Conservation (phyloP, 2,797 vertebrate species). For the Hemitrygon akajei region DNA sequence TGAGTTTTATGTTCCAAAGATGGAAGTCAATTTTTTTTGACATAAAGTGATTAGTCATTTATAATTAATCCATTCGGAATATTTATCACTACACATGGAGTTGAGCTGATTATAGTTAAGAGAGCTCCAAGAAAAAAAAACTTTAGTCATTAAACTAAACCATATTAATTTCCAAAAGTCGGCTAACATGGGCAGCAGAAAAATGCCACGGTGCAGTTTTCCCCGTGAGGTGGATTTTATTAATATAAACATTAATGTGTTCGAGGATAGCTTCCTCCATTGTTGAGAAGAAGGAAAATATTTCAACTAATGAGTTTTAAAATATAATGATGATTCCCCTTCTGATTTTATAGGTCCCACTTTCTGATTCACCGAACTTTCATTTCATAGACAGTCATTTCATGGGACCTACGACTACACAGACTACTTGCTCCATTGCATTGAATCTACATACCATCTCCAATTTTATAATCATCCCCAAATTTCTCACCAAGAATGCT, state of each 20-base stretch:
- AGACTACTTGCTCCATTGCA: too few species aligned
- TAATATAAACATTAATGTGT: neutral
- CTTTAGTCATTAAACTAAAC: conserved; percentile 6
- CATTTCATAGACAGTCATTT: neutral
- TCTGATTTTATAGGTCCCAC: neutral
- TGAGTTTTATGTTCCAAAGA: neutral
- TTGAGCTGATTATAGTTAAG: neutral
- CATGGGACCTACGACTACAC: too few species aligned
- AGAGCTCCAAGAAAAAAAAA: neutral
- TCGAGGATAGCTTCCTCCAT: neutral
- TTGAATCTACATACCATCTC: too few species aligned
- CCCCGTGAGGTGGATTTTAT: neutral
- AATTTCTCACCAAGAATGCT: too few species aligned
- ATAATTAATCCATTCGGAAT: neutral
- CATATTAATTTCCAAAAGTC: neutral
- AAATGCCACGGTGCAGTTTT: neutral
- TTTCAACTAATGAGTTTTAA: neutral
- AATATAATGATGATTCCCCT: neutral
- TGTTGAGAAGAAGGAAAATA: neutral
- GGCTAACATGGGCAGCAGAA: neutral
- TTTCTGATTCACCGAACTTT: neutral
- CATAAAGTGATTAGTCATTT: neutral
- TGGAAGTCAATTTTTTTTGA: neutral
- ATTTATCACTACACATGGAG: neutral
- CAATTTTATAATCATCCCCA: neutral